phyloP scores from a whole-genome alignment of 2,797 vertebrate genomes.

The Aselliscus stoliczkanus region DNA sequence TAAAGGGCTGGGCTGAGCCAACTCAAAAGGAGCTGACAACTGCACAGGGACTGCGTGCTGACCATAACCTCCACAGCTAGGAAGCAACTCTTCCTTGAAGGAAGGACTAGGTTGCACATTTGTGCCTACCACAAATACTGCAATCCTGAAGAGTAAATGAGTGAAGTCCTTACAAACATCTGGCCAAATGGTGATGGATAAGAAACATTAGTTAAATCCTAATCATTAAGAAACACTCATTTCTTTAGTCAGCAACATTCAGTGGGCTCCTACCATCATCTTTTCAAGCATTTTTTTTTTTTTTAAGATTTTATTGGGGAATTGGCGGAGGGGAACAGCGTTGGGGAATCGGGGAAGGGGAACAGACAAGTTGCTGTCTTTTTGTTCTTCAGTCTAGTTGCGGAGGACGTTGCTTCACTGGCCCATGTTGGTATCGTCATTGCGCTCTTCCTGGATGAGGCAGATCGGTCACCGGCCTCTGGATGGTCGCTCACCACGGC shows the following conservation, averaged over 20 bases:
- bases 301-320: no score
- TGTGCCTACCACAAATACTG: neutral
- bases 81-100: neutral
- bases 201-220: neutral
- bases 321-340: no score
- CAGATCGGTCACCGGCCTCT: no score
- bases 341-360: no score
- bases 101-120: neutral
- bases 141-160: neutral
- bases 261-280: fast-evolving
- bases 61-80: neutral
- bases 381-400: no score
- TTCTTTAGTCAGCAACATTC: neutral
- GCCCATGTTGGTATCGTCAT: no score
- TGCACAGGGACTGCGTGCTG: neutral
- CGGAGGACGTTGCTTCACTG: no score
- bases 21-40: neutral
- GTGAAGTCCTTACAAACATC: neutral
- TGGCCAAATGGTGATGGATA: neutral
- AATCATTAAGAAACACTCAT: neutral
- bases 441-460: no score
- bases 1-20: neutral
- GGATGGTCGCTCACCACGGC: no score
- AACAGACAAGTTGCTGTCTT: no score
- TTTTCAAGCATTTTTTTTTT: neutral